Evolutionary conservation across 2,797 vertebrate genomes (phyloP).

Genomic region (Epinephelus coioides): DNA sequence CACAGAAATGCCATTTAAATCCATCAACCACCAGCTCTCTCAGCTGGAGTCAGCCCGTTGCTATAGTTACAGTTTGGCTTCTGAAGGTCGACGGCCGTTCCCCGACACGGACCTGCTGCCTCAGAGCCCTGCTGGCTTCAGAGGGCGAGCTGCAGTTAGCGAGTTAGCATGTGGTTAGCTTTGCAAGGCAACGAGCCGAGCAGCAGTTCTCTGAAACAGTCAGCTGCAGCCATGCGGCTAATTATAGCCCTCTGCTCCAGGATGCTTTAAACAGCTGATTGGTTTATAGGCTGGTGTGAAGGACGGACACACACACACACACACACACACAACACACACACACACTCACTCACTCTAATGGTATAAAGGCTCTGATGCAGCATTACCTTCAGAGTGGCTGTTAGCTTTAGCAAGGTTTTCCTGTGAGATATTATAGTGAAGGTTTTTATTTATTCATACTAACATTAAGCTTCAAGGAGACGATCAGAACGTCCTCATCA

Average conservation of each 20-base stretch:
- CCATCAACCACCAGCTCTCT: too few relatives aligned
- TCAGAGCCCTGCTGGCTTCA: neutral
- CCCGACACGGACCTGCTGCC: neutral
- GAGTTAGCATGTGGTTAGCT: slow-evolving; percentile 27
- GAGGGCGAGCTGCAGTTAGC: neutral
- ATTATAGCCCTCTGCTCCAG: slow-evolving; percentile 59
- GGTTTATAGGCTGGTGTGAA: slow-evolving; percentile 69
- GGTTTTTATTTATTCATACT: neutral
- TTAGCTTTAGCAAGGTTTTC: neutral
- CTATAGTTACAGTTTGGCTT: neutral
- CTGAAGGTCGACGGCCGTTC: neutral
- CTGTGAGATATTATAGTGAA: neutral
- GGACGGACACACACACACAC: slow-evolving; percentile 48
- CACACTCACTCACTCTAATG: slow-evolving; percentile 37
- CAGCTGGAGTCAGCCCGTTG: too few relatives aligned
- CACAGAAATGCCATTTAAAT: too few relatives aligned
- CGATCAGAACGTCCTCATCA: neutral
- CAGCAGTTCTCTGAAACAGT: slow-evolving; percentile 38
- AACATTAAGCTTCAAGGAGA: neutral
- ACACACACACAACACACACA: slow-evolving; percentile 34
- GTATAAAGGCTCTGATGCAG: slow-evolving; percentile 22
- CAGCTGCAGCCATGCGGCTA: slow-evolving; percentile 64
- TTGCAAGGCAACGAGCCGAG: slow-evolving; percentile 8
- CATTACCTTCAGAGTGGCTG: neutral
- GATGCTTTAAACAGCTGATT: slow-evolving; percentile 70